Conservation (phyloP, 2,113 vertebrate species). For the Oncorhynchus kisutch region DNA sequence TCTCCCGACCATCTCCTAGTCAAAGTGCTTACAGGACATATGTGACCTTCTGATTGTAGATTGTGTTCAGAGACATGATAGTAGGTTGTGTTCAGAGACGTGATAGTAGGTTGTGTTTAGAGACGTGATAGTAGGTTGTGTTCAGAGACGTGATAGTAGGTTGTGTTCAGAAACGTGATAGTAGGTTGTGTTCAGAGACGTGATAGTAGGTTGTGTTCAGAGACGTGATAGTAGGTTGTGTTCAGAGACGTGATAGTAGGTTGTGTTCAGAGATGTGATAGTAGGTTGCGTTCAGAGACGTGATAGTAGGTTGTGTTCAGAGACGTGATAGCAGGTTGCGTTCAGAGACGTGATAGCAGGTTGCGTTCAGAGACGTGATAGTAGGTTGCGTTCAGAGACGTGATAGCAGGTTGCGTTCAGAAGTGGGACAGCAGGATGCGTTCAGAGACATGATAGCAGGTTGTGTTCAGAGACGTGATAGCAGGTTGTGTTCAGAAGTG, state of each 20-base stretch:
- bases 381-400: too few relatives aligned
- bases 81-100: too few relatives aligned
- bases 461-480: too few relatives aligned
- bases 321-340: conserved; percentile 37
- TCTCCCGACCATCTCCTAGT: too few relatives aligned
- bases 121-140: too few relatives aligned
- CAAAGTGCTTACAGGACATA: too few relatives aligned
- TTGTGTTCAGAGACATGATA: too few relatives aligned
- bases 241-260: conserved; percentile 39
- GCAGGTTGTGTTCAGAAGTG: too few relatives aligned
- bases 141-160: conserved; percentile 41
- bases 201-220: conserved; percentile 35
- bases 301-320: conserved; percentile 33
- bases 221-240: conserved; percentile 35
- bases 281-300: background rate
- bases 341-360: too few relatives aligned
- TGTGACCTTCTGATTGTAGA: conserved; percentile 25
- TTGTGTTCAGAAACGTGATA: conserved; percentile 40
- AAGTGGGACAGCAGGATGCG: rapidly evolving
- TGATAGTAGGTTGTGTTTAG: too few relatives aligned
- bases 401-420: too few relatives aligned
- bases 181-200: background rate
- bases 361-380: background rate
- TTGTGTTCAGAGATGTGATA: conserved; percentile 35
- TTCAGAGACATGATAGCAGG: too few relatives aligned